Evolutionary conservation across 2,888 invertebrate species (phyloP), one percentile per base, ranked within the genome.

Genomic region (Xanthorhoe spadicearia): DNA sequence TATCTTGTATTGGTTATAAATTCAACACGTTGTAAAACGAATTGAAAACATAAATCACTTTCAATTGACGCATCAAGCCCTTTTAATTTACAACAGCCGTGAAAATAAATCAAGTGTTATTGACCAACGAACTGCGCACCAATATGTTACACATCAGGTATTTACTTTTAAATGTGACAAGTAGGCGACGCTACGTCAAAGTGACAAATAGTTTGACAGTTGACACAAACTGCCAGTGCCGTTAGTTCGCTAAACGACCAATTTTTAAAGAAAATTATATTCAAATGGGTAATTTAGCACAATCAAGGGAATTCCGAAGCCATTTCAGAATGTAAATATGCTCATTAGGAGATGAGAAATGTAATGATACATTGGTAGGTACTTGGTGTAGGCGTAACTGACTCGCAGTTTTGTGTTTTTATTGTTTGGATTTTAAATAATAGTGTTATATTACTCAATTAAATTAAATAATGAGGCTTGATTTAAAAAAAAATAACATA

Each of bases 121-220:
- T n/a, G n/a, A 35, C 18, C 28, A 28, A 28, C 19, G 10, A 13
- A 43, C 38, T 13, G 2, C 38, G 19, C 23, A 51, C 6, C 3
- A 59, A 51, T 43, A 52, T 7, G 38, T 52, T 6, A 35, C 52
- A 35, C 35, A 53, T 15, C 38, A 58, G 53, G 46, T 64, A 57
- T 49, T 57, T 50, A 43, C 38, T 50, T 54, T 59, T n/a, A 58
- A 52, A 57, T 23, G 57, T 63, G 57, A 35, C 53, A 48, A 48
- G 59, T 72, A 74, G 81, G 82, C 82, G 82, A 76, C 72, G 55
- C 78, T 80, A 64, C 72, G 79, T 83, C 82, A 83, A 71, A 75
- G 73, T 83, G 82, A 83, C 80, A 81, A 81, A 84, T 82, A 68
- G 81, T 70, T 74, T 72, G 74, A 75, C 74, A 71, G 68, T 74